phyloP scores from a whole-genome alignment of 2,797 vertebrate genomes.

The Emys orbicularis region DNA sequence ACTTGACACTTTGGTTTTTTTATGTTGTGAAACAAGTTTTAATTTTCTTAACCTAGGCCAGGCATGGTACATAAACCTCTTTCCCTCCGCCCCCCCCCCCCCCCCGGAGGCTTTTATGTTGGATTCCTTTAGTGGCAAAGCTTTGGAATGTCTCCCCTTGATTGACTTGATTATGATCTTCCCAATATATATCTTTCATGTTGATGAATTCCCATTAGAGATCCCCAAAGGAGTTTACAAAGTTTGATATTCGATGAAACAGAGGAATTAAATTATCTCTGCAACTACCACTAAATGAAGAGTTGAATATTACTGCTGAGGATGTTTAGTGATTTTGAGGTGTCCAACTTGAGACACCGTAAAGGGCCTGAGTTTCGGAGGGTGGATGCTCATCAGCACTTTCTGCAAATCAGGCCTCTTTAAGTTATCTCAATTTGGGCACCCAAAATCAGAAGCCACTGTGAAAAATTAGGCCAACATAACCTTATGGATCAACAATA shows the following conservation, averaged over 20 bases:
- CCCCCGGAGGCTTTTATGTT: slow-evolving; percentile 72
- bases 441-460: neutral
- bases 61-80: slow-evolving; percentile 78
- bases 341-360: neutral
- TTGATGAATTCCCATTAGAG: slow-evolving; percentile 71
- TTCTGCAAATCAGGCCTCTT: neutral
- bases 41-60: slow-evolving; percentile 81
- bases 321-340: slow-evolving; percentile 2
- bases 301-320: slow-evolving; percentile 27
- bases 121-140: slow-evolving; percentile 71
- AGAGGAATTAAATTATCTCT: slow-evolving; percentile 64
- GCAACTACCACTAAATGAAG: slow-evolving; percentile 48
- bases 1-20: slow-evolving; percentile 79
- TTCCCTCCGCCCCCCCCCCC: neutral
- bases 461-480: neutral
- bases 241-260: slow-evolving; percentile 57
- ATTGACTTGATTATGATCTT: slow-evolving; percentile 79
- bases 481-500: accelerated
- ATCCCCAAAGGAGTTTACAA: slow-evolving; percentile 64
- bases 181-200: slow-evolving; percentile 65
- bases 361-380: neutral
- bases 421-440: neutral
- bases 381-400: neutral
- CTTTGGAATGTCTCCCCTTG: slow-evolving; percentile 70
- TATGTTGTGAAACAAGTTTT: slow-evolving; percentile 77